phyloP scores from a whole-genome alignment of 2,797 vertebrate genomes.

The Percopsis omiscomaycus region DNA sequence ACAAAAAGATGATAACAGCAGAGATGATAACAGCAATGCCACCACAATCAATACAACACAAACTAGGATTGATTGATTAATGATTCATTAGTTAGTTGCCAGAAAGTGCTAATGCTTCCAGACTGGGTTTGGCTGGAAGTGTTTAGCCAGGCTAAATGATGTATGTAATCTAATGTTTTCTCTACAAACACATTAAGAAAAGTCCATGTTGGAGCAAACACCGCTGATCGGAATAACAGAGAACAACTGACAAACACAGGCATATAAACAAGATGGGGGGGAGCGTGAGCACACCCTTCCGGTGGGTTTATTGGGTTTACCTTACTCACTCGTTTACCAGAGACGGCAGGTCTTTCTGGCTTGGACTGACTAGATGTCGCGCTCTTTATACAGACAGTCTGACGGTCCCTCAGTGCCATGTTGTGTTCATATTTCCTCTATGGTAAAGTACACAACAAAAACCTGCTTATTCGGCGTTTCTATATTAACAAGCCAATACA shows the following conservation, averaged over 20 bases:
- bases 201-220: conserved; percentile 27
- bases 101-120: conserved; percentile 7
- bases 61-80: conserved; percentile 26
- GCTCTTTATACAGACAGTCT: conserved; percentile 44
- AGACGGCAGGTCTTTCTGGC: conserved; percentile 65
- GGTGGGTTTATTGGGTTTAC: conserved; percentile 55
- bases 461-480: not conserved
- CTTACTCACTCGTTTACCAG: conserved; percentile 71
- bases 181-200: conserved; percentile 30
- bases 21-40: conserved; percentile 23
- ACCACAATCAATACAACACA: conserved; percentile 12
- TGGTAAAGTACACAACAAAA: conserved; percentile 3
- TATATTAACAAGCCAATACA: not conserved
- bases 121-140: not conserved
- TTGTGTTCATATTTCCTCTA: conserved; percentile 84
- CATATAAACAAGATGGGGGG: not conserved
- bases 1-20: not conserved
- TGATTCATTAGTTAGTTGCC: conserved; percentile 20
- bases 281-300: not conserved
- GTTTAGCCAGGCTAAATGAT: conserved; percentile 20
- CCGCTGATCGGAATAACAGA: conserved; percentile 19
- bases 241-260: conserved; percentile 14
- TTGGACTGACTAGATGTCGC: conserved; percentile 66
- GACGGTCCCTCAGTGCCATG: conserved; percentile 65
- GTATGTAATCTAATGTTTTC: conserved; percentile 2